Percentiles rank a stretch among this genome's conserved stretches.
Conservation (phyloP, 2,113 vertebrate species). For the Prochilodus magdalenae region DNA sequence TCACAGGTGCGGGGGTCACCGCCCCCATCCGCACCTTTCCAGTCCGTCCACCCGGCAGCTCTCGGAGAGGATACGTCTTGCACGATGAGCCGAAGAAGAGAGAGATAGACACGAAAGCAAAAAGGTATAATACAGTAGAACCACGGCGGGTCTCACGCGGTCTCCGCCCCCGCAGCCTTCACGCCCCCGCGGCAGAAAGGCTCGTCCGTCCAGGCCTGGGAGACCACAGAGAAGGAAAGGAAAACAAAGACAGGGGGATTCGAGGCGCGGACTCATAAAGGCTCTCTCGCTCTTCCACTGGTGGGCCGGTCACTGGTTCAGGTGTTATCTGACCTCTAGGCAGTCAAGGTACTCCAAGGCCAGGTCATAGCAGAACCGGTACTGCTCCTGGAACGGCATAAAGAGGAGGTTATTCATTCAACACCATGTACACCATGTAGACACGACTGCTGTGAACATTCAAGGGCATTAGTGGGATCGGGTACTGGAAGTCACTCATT, state of each 20-base stretch:
- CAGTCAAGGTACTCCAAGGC: slow-evolving; percentile 80
- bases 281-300: slow-evolving; percentile 20
- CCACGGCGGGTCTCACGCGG: slow-evolving; percentile 5
- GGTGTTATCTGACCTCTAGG: slow-evolving; percentile 78
- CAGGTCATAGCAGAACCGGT: slow-evolving; percentile 81
- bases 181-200: slow-evolving; percentile 23
- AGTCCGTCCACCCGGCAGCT: background rate
- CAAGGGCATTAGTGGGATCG: no score
- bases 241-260: slow-evolving; percentile 9
- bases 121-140: slow-evolving; percentile 36
- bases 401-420: no score
- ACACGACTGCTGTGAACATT: no score
- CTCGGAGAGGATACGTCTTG: slow-evolving; percentile 28
- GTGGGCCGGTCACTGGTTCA: slow-evolving; percentile 32
- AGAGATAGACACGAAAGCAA: slow-evolving; percentile 15
- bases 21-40: background rate
- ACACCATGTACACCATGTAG: no score
- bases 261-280: background rate
- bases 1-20: background rate
- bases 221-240: slow-evolving; percentile 11
- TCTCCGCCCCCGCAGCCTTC: no score
- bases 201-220: slow-evolving; percentile 24
- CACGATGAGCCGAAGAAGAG: slow-evolving; percentile 44
- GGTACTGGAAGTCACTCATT: no score
- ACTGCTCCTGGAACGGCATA: slow-evolving; percentile 74